Evolutionary conservation across 2,113 vertebrate genomes (phyloP), one percentile per base, ranked within the genome.

Genomic region (Gymnarchus niloticus): DNA sequence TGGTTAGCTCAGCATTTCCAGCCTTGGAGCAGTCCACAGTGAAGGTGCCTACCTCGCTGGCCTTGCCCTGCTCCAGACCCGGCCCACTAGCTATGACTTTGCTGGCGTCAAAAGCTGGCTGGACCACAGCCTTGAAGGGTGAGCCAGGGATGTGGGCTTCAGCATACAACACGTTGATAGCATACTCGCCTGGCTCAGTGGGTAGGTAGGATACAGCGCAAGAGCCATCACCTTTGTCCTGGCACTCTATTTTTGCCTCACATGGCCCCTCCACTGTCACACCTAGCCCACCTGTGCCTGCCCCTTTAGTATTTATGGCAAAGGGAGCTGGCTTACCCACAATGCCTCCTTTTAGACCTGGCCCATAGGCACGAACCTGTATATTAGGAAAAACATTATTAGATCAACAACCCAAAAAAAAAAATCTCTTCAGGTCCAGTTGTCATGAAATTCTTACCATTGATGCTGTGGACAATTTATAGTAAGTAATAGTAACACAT

Each of bases 171-270:
- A 98, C 97, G 90, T 98, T 98, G 89, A 98, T 95, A 89, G 93
- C 92, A 0, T 98, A 98, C 56, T 97, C 97, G 0, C 97, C 97
- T 0, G 94, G 86, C 88, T 96, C 96, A 0, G 97, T 97, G 85
- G 97, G 97, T 87, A 99, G 93, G 92, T 98, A 98, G 83, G 92
- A 92, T n/a, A 98, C 97, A 0, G 97, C 96, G 91, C 97, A 98
- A 0, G 97, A 97, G 14, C 96, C 96, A 0, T 98, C 96, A 0
- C 97, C 96, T 0, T 98, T 97, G 90, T 98, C 97, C 87, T 96
- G 96, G 88, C 97, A 98, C 86, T 98, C 97, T 0, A 98, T 97
- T 90, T 97, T 97, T 25, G 97, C 97, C 84, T 98, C 97, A 0
- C 97, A 97, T 0, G 97, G 97, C 1, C 97, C 97, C 87, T 98